Evolutionary conservation across 2,113 vertebrate genomes (phyloP).

Genomic region (Cryptotis parvus): DNA sequence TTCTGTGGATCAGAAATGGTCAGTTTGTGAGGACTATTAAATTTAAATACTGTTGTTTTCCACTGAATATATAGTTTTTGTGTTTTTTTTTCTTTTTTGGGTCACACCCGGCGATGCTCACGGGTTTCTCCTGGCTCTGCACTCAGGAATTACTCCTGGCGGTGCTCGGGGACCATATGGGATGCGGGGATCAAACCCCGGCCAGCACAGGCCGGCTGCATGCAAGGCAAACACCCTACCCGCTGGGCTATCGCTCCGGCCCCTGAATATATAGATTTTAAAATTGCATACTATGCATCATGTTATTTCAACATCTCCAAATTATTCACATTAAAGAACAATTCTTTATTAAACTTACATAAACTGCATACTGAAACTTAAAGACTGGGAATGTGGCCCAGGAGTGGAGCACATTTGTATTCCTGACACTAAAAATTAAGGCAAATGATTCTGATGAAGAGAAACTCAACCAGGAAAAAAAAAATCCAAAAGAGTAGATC

Average conservation of each 20-base stretch:
- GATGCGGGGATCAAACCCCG: too few species aligned
- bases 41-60: too few species aligned
- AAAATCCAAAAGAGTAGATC: neutral
- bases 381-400: neutral
- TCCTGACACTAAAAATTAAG: neutral
- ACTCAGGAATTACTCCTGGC: too few species aligned
- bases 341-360: slow-evolving; percentile 22
- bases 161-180: too few species aligned
- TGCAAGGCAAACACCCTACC: too few species aligned
- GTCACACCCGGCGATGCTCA: too few species aligned
- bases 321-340: slow-evolving; percentile 47
- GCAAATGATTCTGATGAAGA: slow-evolving; percentile 29
- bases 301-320: slow-evolving; percentile 16
- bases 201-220: too few species aligned
- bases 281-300: neutral
- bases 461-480: slow-evolving; percentile 29
- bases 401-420: neutral
- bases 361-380: slow-evolving; percentile 31
- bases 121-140: too few species aligned
- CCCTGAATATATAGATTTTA: too few species aligned
- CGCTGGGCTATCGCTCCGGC: too few species aligned
- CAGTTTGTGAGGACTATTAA: neutral
- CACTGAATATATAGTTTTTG: too few species aligned
- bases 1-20: slow-evolving; percentile 18
- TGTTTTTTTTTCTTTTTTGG: too few species aligned